Percentiles rank a stretch among this genome's conserved stretches.
phyloP scores from a whole-genome alignment of 2,797 vertebrate genomes.

The Nyctibius grandis region DNA sequence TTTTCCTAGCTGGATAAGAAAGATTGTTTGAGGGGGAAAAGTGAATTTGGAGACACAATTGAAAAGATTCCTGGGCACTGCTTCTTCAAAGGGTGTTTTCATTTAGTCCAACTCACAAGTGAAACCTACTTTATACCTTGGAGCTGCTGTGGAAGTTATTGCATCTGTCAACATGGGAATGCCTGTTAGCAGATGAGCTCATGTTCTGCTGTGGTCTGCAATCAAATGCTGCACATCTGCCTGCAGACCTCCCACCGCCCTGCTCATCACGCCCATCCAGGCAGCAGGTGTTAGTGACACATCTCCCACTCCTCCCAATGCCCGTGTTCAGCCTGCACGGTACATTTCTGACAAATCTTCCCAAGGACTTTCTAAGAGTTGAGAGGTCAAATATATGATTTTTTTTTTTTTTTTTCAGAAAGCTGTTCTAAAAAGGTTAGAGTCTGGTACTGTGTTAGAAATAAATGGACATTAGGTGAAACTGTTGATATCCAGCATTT shows the following conservation, averaged over 20 bases:
- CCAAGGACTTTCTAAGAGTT: neutral
- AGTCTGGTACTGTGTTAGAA: neutral
- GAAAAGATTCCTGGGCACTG: neutral
- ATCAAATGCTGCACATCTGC: neutral
- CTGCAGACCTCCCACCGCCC: neutral
- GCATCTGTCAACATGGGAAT: rapidly evolving
- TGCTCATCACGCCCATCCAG: rapidly evolving
- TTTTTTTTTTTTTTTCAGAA: neutral
- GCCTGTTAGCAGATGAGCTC: neutral
- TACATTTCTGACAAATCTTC: neutral
- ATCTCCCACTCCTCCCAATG: neutral
- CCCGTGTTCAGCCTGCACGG: rapidly evolving
- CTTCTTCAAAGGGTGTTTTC: neutral
- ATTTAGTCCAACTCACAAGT: neutral
- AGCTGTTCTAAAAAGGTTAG: neutral
- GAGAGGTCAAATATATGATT: neutral
- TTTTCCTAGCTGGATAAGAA: neutral
- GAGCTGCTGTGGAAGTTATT: neutral
- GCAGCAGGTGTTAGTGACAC: neutral
- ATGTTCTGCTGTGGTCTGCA: neutral
- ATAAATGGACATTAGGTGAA: neutral
- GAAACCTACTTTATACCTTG: neutral
- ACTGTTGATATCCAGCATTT: neutral
- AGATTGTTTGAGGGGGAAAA: neutral
- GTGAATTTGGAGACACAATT: neutral